Percentiles rank a stretch among this genome's conserved stretches.
These are phyloP conservation scores for Channa maculata DNA, from an alignment of 2,113 vertebrate species.

Conservation along the genomic window DNA sequence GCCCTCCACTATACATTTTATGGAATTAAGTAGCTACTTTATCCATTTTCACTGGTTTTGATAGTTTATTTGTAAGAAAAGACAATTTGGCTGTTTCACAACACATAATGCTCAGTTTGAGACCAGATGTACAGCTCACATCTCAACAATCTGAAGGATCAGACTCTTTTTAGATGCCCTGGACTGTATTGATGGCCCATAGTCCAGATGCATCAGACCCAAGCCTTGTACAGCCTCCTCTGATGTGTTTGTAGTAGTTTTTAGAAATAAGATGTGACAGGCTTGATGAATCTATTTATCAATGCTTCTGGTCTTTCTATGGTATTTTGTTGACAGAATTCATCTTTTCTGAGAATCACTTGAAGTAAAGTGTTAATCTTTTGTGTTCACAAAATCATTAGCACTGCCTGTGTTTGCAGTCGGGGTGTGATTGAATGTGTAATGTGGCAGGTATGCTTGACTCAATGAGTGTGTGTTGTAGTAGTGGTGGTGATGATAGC, in stretches of 20 bases:
- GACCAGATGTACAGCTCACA: neutral
- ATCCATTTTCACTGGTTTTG: too few species aligned
- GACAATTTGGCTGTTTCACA: too few species aligned
- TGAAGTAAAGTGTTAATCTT: neutral
- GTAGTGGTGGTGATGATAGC: neutral
- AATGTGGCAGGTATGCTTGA: neutral
- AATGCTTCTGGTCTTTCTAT: neutral
- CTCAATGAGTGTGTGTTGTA: slow-evolving; percentile 1
- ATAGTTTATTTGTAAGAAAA: too few species aligned
- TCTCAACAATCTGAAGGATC: neutral
- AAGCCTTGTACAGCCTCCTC: neutral
- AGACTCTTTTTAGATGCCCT: neutral
- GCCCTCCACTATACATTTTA: too few species aligned
- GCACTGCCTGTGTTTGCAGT: neutral
- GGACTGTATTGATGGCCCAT: neutral
- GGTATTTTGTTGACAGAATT: neutral
- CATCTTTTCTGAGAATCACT: neutral
- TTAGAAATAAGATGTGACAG: neutral
- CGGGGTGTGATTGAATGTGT: slow-evolving; percentile 17
- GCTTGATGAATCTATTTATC: neutral
- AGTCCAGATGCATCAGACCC: slow-evolving; percentile 4
- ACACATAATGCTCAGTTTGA: neutral
- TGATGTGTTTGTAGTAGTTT: neutral
- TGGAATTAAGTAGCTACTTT: too few species aligned
- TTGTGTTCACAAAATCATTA: slow-evolving; percentile 1